A percentile compares a stretch with the other conserved stretches of the same genome.
These are phyloP conservation scores for Drosophila algonquin DNA, from an alignment of 2,888 invertebrate genomes.

Conservation along the genomic window DNA sequence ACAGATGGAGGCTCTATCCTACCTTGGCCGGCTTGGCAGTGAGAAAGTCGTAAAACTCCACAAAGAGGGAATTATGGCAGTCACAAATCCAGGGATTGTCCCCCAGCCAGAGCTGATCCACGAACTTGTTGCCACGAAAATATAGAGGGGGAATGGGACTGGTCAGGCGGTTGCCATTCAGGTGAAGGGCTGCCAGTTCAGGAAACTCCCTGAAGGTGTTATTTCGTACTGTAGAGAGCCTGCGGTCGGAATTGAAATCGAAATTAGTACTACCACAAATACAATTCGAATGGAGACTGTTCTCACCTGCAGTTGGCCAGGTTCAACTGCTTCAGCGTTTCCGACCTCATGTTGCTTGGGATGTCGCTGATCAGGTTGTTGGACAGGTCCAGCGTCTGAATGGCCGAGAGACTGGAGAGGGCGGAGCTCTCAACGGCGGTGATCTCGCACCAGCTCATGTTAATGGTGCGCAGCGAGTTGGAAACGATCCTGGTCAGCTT, in stretches of 20 bases:
- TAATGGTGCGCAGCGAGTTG: slow-evolving; percentile 86
- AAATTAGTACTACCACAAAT: neutral
- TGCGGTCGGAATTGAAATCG: slow-evolving; percentile 79
- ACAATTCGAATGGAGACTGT: accelerated
- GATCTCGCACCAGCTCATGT: slow-evolving; percentile 89
- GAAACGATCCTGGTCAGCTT: slow-evolving; percentile 86
- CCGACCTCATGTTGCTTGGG: slow-evolving; percentile 87
- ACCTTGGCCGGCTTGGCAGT: slow-evolving; percentile 85
- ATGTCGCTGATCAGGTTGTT: slow-evolving; percentile 87
- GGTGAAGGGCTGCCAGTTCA: slow-evolving; percentile 86
- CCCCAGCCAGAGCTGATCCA: slow-evolving; percentile 86
- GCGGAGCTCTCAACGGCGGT: slow-evolving; percentile 85
- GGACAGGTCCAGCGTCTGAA: slow-evolving; percentile 87
- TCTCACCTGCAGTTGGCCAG: slow-evolving; percentile 82
- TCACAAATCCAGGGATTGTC: slow-evolving; percentile 92
- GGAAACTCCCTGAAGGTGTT: slow-evolving; percentile 87
- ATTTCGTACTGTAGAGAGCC: slow-evolving; percentile 87
- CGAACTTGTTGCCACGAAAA: slow-evolving; percentile 86
- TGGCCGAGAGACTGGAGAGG: slow-evolving; percentile 86
- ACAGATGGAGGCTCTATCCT: neutral
- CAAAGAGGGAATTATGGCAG: slow-evolving; percentile 87
- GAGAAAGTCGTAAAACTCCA: slow-evolving; percentile 87
- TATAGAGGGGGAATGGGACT: slow-evolving; percentile 86
- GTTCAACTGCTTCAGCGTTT: slow-evolving; percentile 86
- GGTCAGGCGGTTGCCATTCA: slow-evolving; percentile 90